phyloP scores from a whole-genome alignment of 2,113 vertebrate genomes.

The Zapornia atra region DNA sequence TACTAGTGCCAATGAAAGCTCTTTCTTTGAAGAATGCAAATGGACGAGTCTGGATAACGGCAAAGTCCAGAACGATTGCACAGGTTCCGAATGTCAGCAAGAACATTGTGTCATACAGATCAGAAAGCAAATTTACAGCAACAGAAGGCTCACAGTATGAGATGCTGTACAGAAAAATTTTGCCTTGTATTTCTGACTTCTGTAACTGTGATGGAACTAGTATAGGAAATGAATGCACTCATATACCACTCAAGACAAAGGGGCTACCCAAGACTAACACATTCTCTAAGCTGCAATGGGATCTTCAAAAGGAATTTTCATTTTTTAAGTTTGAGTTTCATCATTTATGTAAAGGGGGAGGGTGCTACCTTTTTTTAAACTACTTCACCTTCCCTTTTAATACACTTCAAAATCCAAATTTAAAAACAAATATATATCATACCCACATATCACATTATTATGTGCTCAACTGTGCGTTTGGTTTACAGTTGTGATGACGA shows the following conservation, averaged over 20 bases:
- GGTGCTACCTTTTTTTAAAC: not conserved
- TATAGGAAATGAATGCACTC: not conserved
- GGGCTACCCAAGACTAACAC: not conserved
- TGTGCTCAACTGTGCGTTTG: not conserved
- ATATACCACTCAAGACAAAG: not conserved
- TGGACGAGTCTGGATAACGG: not conserved
- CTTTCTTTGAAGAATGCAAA: not conserved
- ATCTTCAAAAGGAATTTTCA: not conserved
- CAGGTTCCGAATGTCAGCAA: not conserved
- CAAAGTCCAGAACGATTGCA: not conserved
- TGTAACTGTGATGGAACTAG: not conserved
- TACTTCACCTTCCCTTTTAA: not conserved
- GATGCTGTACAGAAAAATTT: not conserved
- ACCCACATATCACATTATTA: not conserved
- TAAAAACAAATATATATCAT: not conserved
- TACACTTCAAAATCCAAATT: not conserved
- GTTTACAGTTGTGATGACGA: not conserved
- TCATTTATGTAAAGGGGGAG: not conserved
- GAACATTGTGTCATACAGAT: not conserved
- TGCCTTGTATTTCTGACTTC: not conserved
- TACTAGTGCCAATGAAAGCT: not conserved
- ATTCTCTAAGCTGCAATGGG: not conserved
- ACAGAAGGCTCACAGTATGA: not conserved
- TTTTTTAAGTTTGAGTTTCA: not conserved
- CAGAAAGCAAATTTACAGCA: not conserved